A percentile compares a stretch with the other conserved stretches of the same genome.
Conservation (phyloP, 2,888 invertebrate species). For the Drosophila bunnanda region DNA sequence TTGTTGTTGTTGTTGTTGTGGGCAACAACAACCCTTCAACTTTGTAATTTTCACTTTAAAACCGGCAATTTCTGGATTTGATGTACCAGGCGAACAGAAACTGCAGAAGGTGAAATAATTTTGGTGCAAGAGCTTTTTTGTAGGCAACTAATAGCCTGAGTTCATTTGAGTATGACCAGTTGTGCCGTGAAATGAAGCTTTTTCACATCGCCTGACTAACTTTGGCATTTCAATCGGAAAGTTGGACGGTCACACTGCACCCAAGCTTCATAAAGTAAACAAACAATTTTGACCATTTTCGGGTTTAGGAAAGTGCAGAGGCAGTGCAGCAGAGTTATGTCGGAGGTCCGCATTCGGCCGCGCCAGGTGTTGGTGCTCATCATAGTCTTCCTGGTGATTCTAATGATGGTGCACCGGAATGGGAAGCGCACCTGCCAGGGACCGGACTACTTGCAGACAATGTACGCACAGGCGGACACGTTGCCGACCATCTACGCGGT, state of each 20-base stretch:
- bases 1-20: too few relatives aligned
- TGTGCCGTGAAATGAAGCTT: not conserved
- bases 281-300: constrained; percentile 1
- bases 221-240: not conserved
- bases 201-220: not conserved
- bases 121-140: too few relatives aligned
- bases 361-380: constrained; percentile 82
- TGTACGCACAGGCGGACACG: constrained; percentile 71
- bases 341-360: constrained; percentile 82
- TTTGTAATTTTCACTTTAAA: too few relatives aligned
- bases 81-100: too few relatives aligned
- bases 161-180: not conserved
- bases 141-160: too few relatives aligned
- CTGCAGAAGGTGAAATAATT: too few relatives aligned
- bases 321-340: constrained; percentile 55
- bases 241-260: not conserved
- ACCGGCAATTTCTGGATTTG: too few relatives aligned
- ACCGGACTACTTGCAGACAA: constrained; percentile 77
- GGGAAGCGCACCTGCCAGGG: constrained; percentile 79
- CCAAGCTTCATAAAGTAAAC: constrained; percentile 1
- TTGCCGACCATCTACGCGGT: constrained; percentile 93
- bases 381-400: constrained; percentile 77
- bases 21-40: too few relatives aligned
- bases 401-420: constrained; percentile 82
- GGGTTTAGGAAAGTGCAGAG: constrained; percentile 3